Evolutionary conservation across 2,888 invertebrate species (phyloP).

Genomic region (Harpalus rufipes): DNA sequence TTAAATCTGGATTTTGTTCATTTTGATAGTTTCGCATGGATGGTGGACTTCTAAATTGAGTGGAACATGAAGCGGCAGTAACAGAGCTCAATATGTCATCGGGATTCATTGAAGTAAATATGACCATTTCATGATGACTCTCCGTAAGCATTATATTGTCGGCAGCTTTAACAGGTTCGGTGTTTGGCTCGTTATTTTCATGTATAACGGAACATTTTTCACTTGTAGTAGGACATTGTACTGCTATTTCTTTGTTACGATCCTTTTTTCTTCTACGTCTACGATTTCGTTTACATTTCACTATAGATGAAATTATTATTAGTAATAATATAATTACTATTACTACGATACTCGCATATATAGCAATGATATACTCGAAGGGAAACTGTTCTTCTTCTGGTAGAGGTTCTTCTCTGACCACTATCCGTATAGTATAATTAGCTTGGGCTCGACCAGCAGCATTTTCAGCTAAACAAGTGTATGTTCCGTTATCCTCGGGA

Average conservation of each 20-base stretch:
- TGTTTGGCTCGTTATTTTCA: conserved; percentile 70
- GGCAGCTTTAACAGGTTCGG: conserved; percentile 74
- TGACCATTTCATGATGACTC: conserved; percentile 80
- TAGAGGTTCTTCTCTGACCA: conserved; percentile 86
- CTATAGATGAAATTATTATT: conserved; percentile 83
- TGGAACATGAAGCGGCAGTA: conserved; percentile 74
- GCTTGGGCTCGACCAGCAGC: conserved; percentile 88
- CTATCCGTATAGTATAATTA: conserved; percentile 89
- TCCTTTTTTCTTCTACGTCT: conserved; percentile 77
- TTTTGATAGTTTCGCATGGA: conserved; percentile 78
- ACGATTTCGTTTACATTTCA: conserved; percentile 76
- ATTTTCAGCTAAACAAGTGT: conserved; percentile 91
- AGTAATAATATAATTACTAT: conserved; percentile 83
- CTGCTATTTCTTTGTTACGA: conserved; percentile 81
- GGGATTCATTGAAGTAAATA: conserved; percentile 76
- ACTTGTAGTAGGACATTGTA: conserved; percentile 77
- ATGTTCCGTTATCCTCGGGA: conserved; percentile 90
- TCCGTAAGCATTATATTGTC: conserved; percentile 80
- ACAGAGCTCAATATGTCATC: conserved; percentile 73
- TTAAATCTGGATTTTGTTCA: conserved; percentile 89
- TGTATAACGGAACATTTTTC: conserved; percentile 69
- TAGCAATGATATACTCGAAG: conserved; percentile 85
- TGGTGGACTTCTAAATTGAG: conserved; percentile 81
- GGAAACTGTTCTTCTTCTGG: conserved; percentile 82
- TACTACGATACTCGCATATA: conserved; percentile 83